Evolutionary conservation across 1,140 invertebrate species (phyloP).

Genomic region (Globodera rostochiensis): DNA sequence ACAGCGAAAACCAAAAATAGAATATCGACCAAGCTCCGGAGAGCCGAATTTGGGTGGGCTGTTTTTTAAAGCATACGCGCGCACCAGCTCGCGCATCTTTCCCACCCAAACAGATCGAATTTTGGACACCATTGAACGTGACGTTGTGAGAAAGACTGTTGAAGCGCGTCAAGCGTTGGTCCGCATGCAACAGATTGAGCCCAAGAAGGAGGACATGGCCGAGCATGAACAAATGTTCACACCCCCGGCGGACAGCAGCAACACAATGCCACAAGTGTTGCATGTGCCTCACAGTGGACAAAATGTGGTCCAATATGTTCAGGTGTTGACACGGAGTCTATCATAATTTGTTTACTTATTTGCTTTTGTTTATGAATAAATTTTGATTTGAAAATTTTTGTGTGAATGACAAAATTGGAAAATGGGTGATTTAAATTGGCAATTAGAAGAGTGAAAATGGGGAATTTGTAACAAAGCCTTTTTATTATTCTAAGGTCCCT

Average conservation of each 20-base stretch:
- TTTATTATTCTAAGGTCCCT: conserved; percentile 15
- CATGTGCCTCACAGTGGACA: conserved; percentile 5
- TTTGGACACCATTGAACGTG: conserved; percentile 37
- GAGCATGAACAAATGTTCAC: not conserved
- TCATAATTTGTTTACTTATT: too few species aligned
- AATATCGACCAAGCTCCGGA: conserved; percentile 11
- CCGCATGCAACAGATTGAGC: conserved; percentile 22
- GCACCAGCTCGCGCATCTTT: not conserved
- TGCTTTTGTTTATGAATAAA: not conserved
- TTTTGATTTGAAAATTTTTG: too few species aligned
- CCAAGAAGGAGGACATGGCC: conserved; percentile 15
- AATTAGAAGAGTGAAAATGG: not conserved
- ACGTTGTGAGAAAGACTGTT: conserved; percentile 34
- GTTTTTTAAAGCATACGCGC: not conserved
- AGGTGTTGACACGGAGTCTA: not conserved
- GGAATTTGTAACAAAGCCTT: not conserved
- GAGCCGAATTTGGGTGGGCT: conserved; percentile 13
- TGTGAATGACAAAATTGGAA: too few species aligned
- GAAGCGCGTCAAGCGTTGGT: conserved; percentile 42
- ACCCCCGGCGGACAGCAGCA: not conserved
- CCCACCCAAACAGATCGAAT: conserved; percentile 23
- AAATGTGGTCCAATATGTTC: conserved; percentile 32
- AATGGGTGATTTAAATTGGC: too few species aligned
- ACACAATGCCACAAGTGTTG: conserved; percentile 1
- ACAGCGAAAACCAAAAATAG: conserved; percentile 27